Base-by-base conservation (phyloP, 2,797 vertebrate species). In the Gouania willdenowi region DNA sequence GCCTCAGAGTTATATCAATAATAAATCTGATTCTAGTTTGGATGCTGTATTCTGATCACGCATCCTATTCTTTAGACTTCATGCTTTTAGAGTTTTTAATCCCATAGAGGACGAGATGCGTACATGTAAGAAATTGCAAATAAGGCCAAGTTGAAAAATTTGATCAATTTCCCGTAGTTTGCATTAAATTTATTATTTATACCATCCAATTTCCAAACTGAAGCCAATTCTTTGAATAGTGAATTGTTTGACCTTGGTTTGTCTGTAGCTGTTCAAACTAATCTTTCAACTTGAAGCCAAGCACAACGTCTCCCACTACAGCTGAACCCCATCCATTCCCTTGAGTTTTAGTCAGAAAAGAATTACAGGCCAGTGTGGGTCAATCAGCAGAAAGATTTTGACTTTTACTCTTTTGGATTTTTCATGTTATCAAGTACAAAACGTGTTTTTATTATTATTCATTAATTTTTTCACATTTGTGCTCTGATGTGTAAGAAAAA, bases 111-210 rank as follows among this genome's bases (percentile, higher is more conserved):
- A 6, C 23, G 10, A 10, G 53, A 71, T n/a, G 59, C 43, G 55
- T 54, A 24, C 55, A 50, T 10, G 56, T 63, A 63, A 59, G 50
- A 50, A 71, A 64, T 39, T 48, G 51, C 57, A 68, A 82, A 78
- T 86, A 81, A 82, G 76, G 71, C 49, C 28, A 10, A 53, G 66
- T 58, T 59, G 30, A 56, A 70, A 51, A 32, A 84, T 72, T 61
- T 19, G 12, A 58, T 68, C 67, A 75, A 75, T 74, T 49, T 41
- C 33, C 58, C 51, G 76, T 80, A 37, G 29, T 52, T 74, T 55
- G 50, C 63, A 49, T 48, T 63, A 29, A 66, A 64, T 59, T 54
- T 26, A 38, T 31, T 38, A 62, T 53, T 19, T 24, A 38, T 19
- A 42, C 27, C 31, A 30, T 41, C 18, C n/a, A 29, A 26, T 41